Evolutionary conservation across 2,797 vertebrate species (phyloP), one percentile per base, ranked within the genome.

Genomic region (Graptemys geographica): DNA sequence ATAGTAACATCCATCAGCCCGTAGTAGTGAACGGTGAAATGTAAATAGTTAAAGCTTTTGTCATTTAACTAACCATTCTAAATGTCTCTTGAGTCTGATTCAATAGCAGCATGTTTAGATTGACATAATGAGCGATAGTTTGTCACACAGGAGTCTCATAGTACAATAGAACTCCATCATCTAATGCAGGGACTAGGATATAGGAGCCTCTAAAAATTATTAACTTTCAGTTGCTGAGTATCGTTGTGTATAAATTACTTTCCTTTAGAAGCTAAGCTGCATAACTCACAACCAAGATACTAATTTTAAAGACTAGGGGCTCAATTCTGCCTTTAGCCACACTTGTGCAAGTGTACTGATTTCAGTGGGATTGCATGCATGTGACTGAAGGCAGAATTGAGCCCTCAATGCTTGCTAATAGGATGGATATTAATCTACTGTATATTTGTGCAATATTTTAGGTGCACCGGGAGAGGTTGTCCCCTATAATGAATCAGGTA

Each of bases 401-500:
- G 37, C 23, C 41, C 37, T 27, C 12, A 76, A 4, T 3, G 2
- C 8, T 3, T n/a, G 2, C 21, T 87, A 27, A 6, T 59, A 79
- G 37, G 6, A 19, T 59, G n/a, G 37, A 5, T 65, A 16, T 53
- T 96, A 72, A 94, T 28, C 56, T 78, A 1, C n/a, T 33, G 78
- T n/a, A 49, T 69, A 49, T 94, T 62, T 94, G n/a, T 3, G 1
- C 57, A 13, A 11, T 85, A 19, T 95, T 97, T 87, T 79, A 98
- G 97, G 96, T 57, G 15, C 9, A n/a, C 49, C 96, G 72, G 74
- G 52, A 59, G 97, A 97, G 49, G 1, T 97, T n/a, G 82, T 93
- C 91, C 92, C 96, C 69, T 97, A 94, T 23, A 33, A 69, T 83
- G 87, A 90, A 81, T 91, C 97, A 96, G 96, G 97, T 97, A 88